phyloP scores from a whole-genome alignment of 2,888 invertebrate species.

The Smittia sp. region DNA sequence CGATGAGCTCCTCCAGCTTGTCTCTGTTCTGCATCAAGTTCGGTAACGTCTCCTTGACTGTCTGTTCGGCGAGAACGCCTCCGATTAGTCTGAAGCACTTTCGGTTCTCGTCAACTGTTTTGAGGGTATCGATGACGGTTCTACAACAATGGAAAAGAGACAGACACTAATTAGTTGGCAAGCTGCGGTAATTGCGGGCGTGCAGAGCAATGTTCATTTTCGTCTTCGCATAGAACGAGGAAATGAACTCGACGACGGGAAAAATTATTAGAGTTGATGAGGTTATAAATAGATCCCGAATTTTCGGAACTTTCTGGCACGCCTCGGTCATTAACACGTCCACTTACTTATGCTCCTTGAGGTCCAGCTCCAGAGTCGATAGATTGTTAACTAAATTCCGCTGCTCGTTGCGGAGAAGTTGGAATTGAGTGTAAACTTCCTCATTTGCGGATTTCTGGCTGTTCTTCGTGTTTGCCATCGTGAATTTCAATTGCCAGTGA shows the following conservation, averaged over 20 bases:
- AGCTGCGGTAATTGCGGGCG: not conserved
- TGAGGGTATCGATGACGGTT: conserved; percentile 89
- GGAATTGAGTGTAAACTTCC: conserved; percentile 84
- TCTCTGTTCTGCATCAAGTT: conserved; percentile 76
- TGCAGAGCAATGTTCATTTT: not conserved
- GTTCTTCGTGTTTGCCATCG: conserved; percentile 50
- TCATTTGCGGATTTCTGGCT: conserved; percentile 57
- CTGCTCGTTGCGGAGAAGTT: conserved; percentile 83
- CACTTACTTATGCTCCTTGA: conserved; percentile 91
- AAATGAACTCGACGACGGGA: not conserved
- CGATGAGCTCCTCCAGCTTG: conserved; percentile 75
- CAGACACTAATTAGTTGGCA: conserved; percentile 10
- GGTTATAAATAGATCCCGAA: conserved; percentile 36
- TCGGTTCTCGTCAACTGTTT: conserved; percentile 76
- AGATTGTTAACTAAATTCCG: conserved; percentile 81
- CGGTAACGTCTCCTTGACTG: conserved; percentile 87
- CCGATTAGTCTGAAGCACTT: conserved; percentile 93
- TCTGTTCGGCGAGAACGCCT: conserved; percentile 88
- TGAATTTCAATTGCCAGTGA: conserved; percentile 29
- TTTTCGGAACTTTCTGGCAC: not conserved
- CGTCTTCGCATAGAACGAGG: conserved; percentile 18
- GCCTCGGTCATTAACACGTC: not conserved
- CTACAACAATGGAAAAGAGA: conserved; percentile 57
- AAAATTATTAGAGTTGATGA: conserved; percentile 26
- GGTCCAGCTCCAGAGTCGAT: conserved; percentile 88